phyloP scores from a whole-genome alignment of 30 jellyfish, hydroid and myxozoan genomes.

The Chironex yamaguchii region DNA sequence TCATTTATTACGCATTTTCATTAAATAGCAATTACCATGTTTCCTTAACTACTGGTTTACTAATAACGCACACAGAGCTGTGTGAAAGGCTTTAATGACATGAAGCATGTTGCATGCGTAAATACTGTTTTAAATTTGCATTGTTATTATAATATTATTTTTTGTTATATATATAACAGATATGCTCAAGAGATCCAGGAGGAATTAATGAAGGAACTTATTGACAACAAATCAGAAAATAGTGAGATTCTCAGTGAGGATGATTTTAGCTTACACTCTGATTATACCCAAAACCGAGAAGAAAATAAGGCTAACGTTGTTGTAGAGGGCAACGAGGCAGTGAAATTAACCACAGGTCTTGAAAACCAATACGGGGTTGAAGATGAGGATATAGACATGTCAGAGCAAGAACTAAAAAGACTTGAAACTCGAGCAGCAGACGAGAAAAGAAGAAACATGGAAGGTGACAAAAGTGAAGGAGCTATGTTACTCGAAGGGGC shows the following conservation, averaged over 20 bases:
- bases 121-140: no score
- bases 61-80: no score
- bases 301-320: conserved; percentile 26
- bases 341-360: no score
- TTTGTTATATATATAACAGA: no score
- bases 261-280: conserved; percentile 61
- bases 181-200: conserved; percentile 13
- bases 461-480: background rate
- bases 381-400: background rate
- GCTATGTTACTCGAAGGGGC: no score
- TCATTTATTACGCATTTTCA: no score
- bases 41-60: no score
- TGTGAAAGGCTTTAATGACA: no score
- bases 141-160: no score
- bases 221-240: conserved; percentile 4
- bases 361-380: background rate
- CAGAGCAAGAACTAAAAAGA: conserved; percentile 25
- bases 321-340: background rate
- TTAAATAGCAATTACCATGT: no score
- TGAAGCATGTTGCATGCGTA: no score
- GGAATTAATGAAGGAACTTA: conserved; percentile 2
- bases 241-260: conserved; percentile 72
- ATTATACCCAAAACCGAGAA: conserved; percentile 60
- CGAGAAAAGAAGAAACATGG: conserved; percentile 52
- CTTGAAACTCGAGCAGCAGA: conserved; percentile 23